Evolutionary conservation across 2,113 vertebrate genomes (phyloP), one percentile per base, ranked within the genome.

Genomic region (Anguilla rostrata): DNA sequence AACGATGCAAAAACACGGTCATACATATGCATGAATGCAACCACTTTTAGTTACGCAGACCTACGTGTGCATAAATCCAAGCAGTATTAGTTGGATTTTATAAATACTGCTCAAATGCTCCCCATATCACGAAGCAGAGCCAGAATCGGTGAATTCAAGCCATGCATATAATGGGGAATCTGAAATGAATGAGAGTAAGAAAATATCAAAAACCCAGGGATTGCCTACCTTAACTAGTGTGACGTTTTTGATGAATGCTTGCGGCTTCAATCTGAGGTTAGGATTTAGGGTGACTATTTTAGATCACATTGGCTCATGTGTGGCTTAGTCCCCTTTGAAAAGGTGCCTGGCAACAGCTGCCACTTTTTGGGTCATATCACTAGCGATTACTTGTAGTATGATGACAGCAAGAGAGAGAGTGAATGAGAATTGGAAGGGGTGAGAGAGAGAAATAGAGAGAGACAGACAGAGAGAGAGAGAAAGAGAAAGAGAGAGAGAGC

Each of bases 331-430:
- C 34, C 71, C 15, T 34, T 78, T 34, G 46, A 81, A 87, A 71
- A 71, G 53, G 81, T 81, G 39, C 49, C 53, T n/a, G 20, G 83
- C 34, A 80, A 84, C 86, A 84, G 83, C 56, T 81, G 18, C 60
- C 3, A 66, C 18, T 66, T 20, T 83, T 84, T 81, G 41, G 78
- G 83, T 81, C 71, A 39, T 87, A 83, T 84, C 83, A 84, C 63
- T 9, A 14, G 82, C 78, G 86, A 86, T 78, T 20, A 82, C 29
- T 34, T 79, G 39, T 39, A 40, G 2, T 41, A 86, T 56, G 53
- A 39, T 40, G 82, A 71, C 71, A 75, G 71, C 9, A 46, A 88
- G 6, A 57, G 82, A 0, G 40, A 34, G 85, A 53, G 71, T 39
- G 57, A 71, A 83, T 85, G 83, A 2, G 41, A 78, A 46, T 78